Percentiles rank a stretch among this genome's conserved stretches.
Conservation (phyloP, 1,140 invertebrate species). For the Adelges cooleyi region DNA sequence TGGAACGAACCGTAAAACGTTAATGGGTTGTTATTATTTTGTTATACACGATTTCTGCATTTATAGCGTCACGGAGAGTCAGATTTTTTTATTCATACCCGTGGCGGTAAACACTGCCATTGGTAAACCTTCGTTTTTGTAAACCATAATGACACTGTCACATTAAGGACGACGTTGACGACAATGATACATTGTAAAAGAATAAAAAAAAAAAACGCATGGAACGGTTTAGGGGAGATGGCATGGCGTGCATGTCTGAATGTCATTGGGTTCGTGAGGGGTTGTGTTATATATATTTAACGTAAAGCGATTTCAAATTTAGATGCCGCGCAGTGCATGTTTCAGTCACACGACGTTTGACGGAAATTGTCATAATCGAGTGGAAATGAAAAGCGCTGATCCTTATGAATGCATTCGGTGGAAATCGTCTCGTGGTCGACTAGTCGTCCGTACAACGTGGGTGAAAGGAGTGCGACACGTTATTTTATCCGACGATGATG, state of each 20-base stretch:
- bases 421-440: conserved; percentile 56
- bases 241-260: not conserved
- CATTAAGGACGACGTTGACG: not conserved
- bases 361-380: no score
- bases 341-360: not conserved
- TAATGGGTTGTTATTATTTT: no score
- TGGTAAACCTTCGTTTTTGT: no score
- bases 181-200: not conserved
- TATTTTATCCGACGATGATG: conserved; percentile 52
- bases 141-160: conserved; percentile 19
- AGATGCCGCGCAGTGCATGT: not conserved
- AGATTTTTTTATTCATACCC: conserved; percentile 4
- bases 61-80: conserved; percentile 1
- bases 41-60: not conserved
- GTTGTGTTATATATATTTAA: not conserved
- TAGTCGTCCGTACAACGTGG: conserved; percentile 58
- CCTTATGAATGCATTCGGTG: conserved; percentile 41
- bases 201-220: no score
- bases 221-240: not conserved
- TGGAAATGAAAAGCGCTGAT: not conserved
- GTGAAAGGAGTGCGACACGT: conserved; percentile 57
- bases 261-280: conserved; percentile 1
- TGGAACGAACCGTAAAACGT: no score
- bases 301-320: conserved; percentile 13
- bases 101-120: not conserved